Conservation (phyloP, 2,113 vertebrate species). For the Perccottus glenii region DNA sequence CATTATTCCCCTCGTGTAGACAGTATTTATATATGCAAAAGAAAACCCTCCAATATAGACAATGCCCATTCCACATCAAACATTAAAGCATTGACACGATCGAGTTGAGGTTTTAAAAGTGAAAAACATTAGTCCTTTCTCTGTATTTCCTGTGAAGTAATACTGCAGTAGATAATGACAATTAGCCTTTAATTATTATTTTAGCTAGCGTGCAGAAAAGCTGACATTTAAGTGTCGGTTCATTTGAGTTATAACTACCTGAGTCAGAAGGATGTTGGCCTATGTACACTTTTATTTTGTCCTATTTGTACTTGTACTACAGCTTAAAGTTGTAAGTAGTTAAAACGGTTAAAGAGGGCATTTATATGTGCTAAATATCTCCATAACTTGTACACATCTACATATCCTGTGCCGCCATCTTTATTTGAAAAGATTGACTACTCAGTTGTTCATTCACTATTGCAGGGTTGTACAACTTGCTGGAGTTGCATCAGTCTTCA, state of each 20-base stretch:
- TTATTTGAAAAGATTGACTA: no score
- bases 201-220: constrained; percentile 11
- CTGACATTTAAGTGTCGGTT: constrained; percentile 61
- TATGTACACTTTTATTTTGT: not conserved
- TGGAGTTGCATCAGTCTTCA: not conserved
- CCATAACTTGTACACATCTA: not conserved
- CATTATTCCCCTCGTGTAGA: constrained; percentile 6
- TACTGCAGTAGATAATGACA: not conserved
- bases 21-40: constrained; percentile 49
- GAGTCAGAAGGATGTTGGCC: no score
- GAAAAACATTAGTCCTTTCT: not conserved
- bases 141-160: not conserved
- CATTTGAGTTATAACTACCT: not conserved
- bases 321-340: not conserved
- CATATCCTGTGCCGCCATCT: no score
- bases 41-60: constrained; percentile 14
- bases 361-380: not conserved
- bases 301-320: not conserved
- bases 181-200: not conserved
- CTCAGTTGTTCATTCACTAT: no score
- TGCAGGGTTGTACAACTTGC: no score
- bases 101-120: no score
- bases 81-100: not conserved
- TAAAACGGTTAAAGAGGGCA: not conserved
- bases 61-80: constrained; percentile 15